Percentiles rank a stretch among this genome's conserved stretches.
These are phyloP conservation scores for Harpagifer antarcticus DNA, from an alignment of 2,797 vertebrate species.

Conservation along the genomic window DNA sequence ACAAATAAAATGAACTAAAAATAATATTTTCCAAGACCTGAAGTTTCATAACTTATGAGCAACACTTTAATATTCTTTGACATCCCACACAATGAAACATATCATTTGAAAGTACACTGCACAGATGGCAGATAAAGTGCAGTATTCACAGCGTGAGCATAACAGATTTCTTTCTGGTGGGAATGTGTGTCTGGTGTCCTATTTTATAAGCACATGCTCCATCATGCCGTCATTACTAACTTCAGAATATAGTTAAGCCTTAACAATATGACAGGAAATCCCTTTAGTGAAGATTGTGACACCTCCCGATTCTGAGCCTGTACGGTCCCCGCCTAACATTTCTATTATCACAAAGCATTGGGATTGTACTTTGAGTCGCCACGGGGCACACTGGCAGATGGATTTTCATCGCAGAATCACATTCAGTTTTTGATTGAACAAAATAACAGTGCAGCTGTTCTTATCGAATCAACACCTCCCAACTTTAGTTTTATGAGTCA, in stretches of 20 bases:
- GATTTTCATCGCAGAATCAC: slow-evolving; percentile 11
- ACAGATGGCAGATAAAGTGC: slow-evolving; percentile 72
- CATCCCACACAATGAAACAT: slow-evolving; percentile 58
- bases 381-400: slow-evolving; percentile 17
- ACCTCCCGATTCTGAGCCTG: slow-evolving; percentile 39
- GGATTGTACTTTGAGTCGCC: slow-evolving; percentile 21
- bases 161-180: slow-evolving; percentile 74
- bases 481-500: no score
- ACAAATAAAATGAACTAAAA: slow-evolving; percentile 12
- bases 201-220: slow-evolving; percentile 73
- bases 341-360: slow-evolving; percentile 30
- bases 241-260: slow-evolving; percentile 63
- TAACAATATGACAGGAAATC: slow-evolving; percentile 66
- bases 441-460: no score
- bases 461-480: no score
- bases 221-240: slow-evolving; percentile 58
- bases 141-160: slow-evolving; percentile 57
- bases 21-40: slow-evolving; percentile 14
- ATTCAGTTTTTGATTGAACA: no score
- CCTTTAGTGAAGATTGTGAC: slow-evolving; percentile 54
- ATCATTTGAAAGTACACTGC: slow-evolving; percentile 57
- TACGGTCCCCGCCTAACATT: slow-evolving; percentile 13
- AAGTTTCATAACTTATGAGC: slow-evolving; percentile 34
- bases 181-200: slow-evolving; percentile 61
- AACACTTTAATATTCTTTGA: slow-evolving; percentile 40